phyloP scores from a whole-genome alignment of 1,140 invertebrate genomes.

The Drosophila mayri region DNA sequence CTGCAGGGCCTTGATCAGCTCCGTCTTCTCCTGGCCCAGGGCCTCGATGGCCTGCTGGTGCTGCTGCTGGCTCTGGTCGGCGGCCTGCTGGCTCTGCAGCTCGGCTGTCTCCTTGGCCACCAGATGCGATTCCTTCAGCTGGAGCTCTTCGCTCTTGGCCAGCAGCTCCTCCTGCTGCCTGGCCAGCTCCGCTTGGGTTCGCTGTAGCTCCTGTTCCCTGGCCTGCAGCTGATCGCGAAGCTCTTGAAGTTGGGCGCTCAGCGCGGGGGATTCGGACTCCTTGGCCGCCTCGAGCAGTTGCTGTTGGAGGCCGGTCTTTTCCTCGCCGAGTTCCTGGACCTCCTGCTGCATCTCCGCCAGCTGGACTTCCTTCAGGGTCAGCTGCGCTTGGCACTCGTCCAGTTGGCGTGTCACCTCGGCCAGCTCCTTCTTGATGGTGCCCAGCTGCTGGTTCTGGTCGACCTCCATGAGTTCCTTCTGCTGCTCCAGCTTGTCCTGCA shows the following conservation, averaged over 20 bases:
- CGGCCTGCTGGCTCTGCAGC: slow-evolving; percentile 6
- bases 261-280: not conserved
- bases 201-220: slow-evolving; percentile 11
- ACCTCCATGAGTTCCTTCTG: slow-evolving; percentile 37
- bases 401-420: slow-evolving; percentile 7
- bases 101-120: slow-evolving; percentile 20
- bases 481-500: slow-evolving; percentile 41
- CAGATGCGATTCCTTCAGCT: slow-evolving; percentile 39
- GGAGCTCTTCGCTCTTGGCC: slow-evolving; percentile 18
- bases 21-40: slow-evolving; percentile 88
- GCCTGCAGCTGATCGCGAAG: slow-evolving; percentile 7
- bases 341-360: slow-evolving; percentile 14
- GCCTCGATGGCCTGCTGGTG: slow-evolving; percentile 57
- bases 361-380: not conserved
- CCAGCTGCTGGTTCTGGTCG: slow-evolving; percentile 20
- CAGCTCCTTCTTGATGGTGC: slow-evolving; percentile 10
- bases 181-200: not conserved
- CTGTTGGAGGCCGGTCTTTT: not conserved
- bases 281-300: not conserved
- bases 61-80: slow-evolving; percentile 29
- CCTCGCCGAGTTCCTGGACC: not conserved
- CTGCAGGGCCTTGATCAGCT: slow-evolving; percentile 90
- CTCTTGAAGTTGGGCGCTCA: not conserved
- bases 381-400: slow-evolving; percentile 14
- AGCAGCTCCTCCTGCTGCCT: not conserved